Evolutionary conservation across 92 coral and sea anemone species (phyloP), one percentile per base, ranked within the genome.

Genomic region (Phenganax marumi): DNA sequence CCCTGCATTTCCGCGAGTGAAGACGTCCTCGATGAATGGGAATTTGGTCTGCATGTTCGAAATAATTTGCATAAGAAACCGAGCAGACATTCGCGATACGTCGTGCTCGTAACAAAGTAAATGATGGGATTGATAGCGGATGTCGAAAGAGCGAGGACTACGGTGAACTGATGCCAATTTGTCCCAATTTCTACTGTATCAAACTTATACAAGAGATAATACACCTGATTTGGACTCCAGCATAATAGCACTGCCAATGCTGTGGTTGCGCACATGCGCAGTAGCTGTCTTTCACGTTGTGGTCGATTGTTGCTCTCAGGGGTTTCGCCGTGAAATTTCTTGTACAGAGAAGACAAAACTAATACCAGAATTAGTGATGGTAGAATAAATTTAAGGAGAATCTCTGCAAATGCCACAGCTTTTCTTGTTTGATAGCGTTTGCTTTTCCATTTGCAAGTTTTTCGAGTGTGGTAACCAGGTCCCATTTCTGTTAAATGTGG

Each of bases 181-280:
- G 91, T 91, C 23, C 88, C 91, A 84, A 88, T 85, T n/a, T 54
- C 25, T 1, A 91, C 86, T 46, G 89, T 60, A 85, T 90, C 90
- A 80, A 89, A 89, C 83, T 91, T 91, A 88, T 89, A 90, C 43
- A 91, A 73, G 82, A 91, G 88, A 83, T 90, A 91, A 75, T 90
- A 90, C 50, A 91, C 16, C 84, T 91, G 97, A 57, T 91, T 91
- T 49, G 97, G 97, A 70, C 90, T 79, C 97, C 97, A 91, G 63
- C 92, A 89, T 21, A 90, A 49, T 22, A 80, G 91, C 17, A 89
- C 84, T 14, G 81, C 75, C 13, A 89, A 68, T 8, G 97, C 89
- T 11, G 90, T 90, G 22, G 86, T 75, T 17, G 88, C 66, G 75
- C 97, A 91, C 92, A 90, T 91, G 87, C 92, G 92, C 71, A 91